Percentiles rank a stretch among this genome's conserved stretches.
Evolutionary conservation across 2,888 invertebrate genomes (phyloP).

Genomic region (Noctua pronuba): DNA sequence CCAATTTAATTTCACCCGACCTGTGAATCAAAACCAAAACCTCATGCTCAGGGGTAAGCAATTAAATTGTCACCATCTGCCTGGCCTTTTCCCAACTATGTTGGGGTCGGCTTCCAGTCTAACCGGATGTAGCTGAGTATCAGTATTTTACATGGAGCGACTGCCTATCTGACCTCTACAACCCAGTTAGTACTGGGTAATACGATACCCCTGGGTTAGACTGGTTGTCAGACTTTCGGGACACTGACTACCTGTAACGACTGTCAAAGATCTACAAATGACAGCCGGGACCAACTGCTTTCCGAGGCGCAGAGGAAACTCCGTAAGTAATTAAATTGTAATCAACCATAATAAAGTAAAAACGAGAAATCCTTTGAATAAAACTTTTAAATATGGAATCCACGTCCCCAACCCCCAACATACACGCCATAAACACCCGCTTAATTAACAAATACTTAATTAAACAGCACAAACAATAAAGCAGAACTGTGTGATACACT

Average conservation of each 20-base stretch:
- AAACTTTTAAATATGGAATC: constrained; percentile 32
- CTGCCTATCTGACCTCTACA: too few species aligned
- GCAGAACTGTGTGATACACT: constrained; percentile 57
- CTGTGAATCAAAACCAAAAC: background rate
- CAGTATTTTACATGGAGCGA: too few species aligned
- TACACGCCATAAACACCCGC: constrained; percentile 53
- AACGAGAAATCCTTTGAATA: background rate
- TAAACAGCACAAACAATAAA: constrained; percentile 62
- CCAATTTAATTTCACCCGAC: background rate
- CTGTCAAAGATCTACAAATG: too few species aligned
- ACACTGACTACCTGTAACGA: too few species aligned
- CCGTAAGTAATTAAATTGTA: background rate
- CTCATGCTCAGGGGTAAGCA: background rate
- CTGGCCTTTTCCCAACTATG: too few species aligned
- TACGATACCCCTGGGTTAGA: too few species aligned
- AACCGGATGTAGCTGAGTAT: too few species aligned
- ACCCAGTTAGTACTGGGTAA: too few species aligned
- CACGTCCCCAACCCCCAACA: constrained; percentile 13
- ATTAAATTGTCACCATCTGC: background rate
- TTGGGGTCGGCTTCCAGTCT: too few species aligned
- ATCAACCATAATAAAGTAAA: background rate
- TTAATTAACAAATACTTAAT: constrained; percentile 67
- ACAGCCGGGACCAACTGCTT: too few species aligned
- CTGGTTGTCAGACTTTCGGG: too few species aligned
- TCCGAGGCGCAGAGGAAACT: too few species aligned